Conservation (phyloP, 2,888 invertebrate genomes). For the Melipona bicolor region DNA sequence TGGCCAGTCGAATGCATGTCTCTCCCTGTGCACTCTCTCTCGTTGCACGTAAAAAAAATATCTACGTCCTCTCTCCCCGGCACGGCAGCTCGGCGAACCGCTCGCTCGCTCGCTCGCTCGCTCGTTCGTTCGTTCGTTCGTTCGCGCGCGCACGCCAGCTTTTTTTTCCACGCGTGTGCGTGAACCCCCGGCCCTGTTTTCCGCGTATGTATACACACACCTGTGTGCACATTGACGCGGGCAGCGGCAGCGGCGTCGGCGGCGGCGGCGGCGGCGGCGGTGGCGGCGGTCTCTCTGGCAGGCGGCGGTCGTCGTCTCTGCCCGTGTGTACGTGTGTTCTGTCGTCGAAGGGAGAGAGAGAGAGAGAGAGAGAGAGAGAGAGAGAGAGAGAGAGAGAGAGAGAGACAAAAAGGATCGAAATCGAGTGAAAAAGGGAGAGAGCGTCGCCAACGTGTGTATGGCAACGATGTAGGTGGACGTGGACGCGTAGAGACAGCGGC, state of each 20-base stretch:
- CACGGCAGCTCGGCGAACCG: conserved; percentile 54
- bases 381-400: neutral
- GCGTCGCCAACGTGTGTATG: conserved; percentile 27
- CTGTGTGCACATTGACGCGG: neutral
- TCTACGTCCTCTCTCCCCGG: conserved; percentile 69
- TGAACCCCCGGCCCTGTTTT: conserved; percentile 18
- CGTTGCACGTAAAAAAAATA: conserved; percentile 73
- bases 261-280: no score
- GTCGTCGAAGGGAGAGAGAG: neutral
- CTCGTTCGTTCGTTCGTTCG: neutral
- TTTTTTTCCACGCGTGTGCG: conserved; percentile 69
- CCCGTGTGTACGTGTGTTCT: neutral
- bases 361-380: neutral
- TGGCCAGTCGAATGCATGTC: conserved; percentile 75
- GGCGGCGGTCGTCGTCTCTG: neutral
- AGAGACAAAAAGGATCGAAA: no score
- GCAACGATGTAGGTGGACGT: conserved; percentile 48
- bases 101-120: conserved; percentile 27
- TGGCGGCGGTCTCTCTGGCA: no score
- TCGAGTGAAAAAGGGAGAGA: neutral
- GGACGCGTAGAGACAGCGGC: conserved; percentile 53
- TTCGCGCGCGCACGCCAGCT: conserved; percentile 42
- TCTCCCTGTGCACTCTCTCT: conserved; percentile 74
- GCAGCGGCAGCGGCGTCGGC: no score
- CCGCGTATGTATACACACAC: neutral